These are phyloP conservation scores for Acleris sparsana DNA, from an alignment of 2,888 invertebrate genomes.

Conservation along the genomic window DNA sequence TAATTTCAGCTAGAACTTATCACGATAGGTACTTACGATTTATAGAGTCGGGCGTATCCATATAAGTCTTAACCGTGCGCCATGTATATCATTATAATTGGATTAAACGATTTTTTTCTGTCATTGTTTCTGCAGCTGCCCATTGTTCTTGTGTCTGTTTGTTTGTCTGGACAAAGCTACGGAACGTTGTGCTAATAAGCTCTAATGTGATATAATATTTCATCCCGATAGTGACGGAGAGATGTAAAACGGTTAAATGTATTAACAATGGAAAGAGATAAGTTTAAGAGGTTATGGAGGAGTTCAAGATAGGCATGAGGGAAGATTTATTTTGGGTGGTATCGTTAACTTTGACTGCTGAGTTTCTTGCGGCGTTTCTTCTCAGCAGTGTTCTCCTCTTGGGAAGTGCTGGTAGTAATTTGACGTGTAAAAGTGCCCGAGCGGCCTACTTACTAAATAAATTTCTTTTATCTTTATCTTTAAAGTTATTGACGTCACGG, in stretches of 20 bases:
- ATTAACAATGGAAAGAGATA: constrained; percentile 21
- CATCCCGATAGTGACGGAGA: constrained; percentile 61
- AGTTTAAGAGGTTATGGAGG: constrained; percentile 12
- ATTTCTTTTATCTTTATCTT: too few relatives aligned
- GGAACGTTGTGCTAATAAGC: constrained; percentile 72
- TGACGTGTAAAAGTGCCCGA: too few relatives aligned
- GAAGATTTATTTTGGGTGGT: background rate
- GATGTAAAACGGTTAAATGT: constrained; percentile 40
- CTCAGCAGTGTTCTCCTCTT: too few relatives aligned
- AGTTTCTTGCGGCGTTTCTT: too few relatives aligned
- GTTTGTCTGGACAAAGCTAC: constrained; percentile 40
- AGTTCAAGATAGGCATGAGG: constrained; percentile 2
- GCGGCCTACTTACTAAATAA: too few relatives aligned
- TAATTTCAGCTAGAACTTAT: too few relatives aligned
- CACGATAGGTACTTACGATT: too few relatives aligned
- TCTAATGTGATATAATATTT: constrained; percentile 75
- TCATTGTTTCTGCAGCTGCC: constrained; percentile 71
- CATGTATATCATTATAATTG: constrained; percentile 76
- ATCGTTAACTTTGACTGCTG: too few relatives aligned
- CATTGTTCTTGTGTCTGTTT: constrained; percentile 73
- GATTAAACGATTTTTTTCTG: constrained; percentile 80
- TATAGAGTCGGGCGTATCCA: constrained; percentile 50
- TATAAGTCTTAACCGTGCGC: constrained; percentile 42
- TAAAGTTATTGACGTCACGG: background rate
- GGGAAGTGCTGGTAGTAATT: too few relatives aligned